Percentiles rank a stretch among this genome's conserved stretches.
phyloP scores from a whole-genome alignment of 1,140 invertebrate genomes.

The Solenopsis invicta region DNA sequence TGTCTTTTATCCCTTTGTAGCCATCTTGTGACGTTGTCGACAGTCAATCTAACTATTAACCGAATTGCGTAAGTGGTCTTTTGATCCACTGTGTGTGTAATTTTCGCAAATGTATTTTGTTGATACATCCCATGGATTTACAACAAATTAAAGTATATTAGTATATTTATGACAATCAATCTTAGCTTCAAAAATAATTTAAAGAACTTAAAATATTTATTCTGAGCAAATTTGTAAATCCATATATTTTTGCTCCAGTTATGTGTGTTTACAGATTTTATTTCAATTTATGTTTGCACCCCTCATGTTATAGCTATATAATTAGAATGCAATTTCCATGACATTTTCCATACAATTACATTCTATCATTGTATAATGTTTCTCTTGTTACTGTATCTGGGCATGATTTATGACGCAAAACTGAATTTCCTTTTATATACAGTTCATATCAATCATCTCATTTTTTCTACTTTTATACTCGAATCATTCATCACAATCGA shows the following conservation, averaged over 20 bases:
- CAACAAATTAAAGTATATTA: constrained; percentile 57
- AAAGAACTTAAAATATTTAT: not conserved
- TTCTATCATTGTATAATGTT: constrained; percentile 75
- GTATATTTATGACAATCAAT: not conserved
- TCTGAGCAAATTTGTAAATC: constrained; percentile 77
- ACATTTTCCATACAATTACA: constrained; percentile 72
- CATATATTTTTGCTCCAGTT: constrained; percentile 71
- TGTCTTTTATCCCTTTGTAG: constrained; percentile 89
- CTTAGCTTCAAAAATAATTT: constrained; percentile 34
- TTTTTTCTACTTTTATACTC: constrained; percentile 48
- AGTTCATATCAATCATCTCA: constrained; percentile 61
- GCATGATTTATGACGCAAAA: constrained; percentile 77
- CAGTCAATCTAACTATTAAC: constrained; percentile 95
- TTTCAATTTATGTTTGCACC: constrained; percentile 76
- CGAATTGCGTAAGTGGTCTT: constrained; percentile 94
- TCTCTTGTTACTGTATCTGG: constrained; percentile 70
- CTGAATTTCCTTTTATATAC: constrained; percentile 63
- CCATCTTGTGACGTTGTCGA: constrained; percentile 95
- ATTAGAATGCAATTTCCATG: constrained; percentile 78
- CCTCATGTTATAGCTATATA: constrained; percentile 74
- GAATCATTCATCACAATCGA: constrained; percentile 56
- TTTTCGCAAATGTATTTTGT: constrained; percentile 76
- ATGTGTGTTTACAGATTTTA: constrained; percentile 71
- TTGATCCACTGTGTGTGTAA: constrained; percentile 85
- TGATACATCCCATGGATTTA: constrained; percentile 80